phyloP scores from a whole-genome alignment of 2,113 vertebrate genomes.

The Sciurus niger region DNA sequence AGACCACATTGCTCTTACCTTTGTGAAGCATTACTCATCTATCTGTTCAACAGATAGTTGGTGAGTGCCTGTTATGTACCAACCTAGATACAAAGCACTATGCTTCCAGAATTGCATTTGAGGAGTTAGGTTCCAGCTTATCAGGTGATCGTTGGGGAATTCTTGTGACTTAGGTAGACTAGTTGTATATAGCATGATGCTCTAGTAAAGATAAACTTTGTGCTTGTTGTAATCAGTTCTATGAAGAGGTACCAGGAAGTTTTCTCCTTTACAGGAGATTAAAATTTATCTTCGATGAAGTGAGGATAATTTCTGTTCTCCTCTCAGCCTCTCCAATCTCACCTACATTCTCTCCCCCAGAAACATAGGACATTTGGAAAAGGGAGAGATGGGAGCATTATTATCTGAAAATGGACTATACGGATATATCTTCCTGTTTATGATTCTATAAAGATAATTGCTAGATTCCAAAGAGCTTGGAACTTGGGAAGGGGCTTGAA shows the following conservation, averaged over 20 bases:
- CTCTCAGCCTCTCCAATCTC: neutral
- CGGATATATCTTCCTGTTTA: neutral
- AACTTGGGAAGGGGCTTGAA: neutral
- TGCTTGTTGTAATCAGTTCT: neutral
- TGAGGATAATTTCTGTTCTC: neutral
- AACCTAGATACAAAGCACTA: neutral
- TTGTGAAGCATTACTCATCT: neutral
- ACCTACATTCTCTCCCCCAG: neutral
- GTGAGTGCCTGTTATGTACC: neutral
- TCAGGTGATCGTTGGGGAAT: neutral
- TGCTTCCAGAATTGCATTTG: neutral
- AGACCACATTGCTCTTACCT: neutral
- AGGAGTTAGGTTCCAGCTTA: neutral
- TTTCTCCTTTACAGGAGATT: neutral
- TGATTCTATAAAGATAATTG: neutral
- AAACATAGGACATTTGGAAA: neutral
- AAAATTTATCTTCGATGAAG: neutral
- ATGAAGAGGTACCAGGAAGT: neutral
- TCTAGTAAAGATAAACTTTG: neutral
- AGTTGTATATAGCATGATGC: neutral
- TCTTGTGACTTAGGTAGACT: neutral
- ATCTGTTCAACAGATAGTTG: neutral
- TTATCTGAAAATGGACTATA: neutral
- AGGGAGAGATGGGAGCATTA: neutral
- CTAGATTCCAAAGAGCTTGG: neutral